Evolutionary conservation across 1,140 invertebrate species (phyloP).

Genomic region (Diorhabda carinulata): DNA sequence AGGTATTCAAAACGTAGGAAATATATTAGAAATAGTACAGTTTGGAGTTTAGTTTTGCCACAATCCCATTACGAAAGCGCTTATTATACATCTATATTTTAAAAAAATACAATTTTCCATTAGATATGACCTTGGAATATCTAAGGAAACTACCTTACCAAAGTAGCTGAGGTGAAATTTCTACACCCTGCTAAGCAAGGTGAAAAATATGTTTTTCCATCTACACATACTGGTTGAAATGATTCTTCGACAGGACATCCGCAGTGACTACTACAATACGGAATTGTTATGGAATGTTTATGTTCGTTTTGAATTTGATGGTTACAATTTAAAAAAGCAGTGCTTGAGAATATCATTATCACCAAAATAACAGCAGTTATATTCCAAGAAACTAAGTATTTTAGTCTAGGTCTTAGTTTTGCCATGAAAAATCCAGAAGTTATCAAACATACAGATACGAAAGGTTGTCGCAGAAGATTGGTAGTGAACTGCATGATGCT

Average conservation of each 20-base stretch:
- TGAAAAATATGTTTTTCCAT: conserved; percentile 59
- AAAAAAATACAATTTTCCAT: too few relatives aligned
- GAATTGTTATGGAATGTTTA: conserved; percentile 46
- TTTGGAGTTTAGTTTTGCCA: too few relatives aligned
- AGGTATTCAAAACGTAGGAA: too few relatives aligned
- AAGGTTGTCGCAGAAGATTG: conserved; percentile 58
- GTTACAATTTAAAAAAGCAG: conserved; percentile 59
- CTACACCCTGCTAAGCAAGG: conserved; percentile 68
- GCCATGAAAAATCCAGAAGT: conserved; percentile 60
- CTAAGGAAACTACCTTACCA: background rate
- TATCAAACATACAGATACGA: conserved; percentile 58
- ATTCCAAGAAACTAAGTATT: conserved; percentile 45
- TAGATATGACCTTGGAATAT: too few relatives aligned
- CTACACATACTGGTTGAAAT: conserved; percentile 65
- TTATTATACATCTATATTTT: too few relatives aligned
- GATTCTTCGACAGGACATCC: conserved; percentile 56
- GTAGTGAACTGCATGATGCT: conserved; percentile 51
- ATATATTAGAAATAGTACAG: too few relatives aligned
- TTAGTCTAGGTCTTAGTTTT: conserved; percentile 54
- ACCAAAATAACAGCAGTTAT: conserved; percentile 45
- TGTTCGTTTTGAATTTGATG: conserved; percentile 38
- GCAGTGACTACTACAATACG: conserved; percentile 60
- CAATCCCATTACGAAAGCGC: too few relatives aligned
- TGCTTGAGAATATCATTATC: conserved; percentile 52
- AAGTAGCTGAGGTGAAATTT: background rate